Evolutionary conservation across 2,888 invertebrate genomes (phyloP), one percentile per base, ranked within the genome.

Genomic region (Pyrocoelia pectoralis): DNA sequence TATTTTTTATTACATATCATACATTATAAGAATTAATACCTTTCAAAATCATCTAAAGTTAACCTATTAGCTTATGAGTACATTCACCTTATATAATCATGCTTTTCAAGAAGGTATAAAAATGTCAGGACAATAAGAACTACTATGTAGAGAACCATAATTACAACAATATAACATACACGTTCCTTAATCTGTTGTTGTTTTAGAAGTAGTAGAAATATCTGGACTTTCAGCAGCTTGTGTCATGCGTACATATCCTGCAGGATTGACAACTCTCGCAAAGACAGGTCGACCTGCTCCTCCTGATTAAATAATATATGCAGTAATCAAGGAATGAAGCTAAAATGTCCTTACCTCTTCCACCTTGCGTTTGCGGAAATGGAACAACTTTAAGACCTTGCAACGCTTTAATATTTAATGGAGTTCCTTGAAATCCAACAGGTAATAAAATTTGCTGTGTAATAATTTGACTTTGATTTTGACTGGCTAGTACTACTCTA

Each of bases 341-440:
- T n/a, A n/a, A n/a, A n/a, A n/a, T n/a, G n/a, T n/a, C 63, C 70
- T 76, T 73, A 77, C 77, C 77, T 75, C 77, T 76, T 24, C 73
- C 74, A 68, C 81, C 80, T 58, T 82, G 81, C 57, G 81, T 78
- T 70, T 83, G 82, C 15, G 83, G 80, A 59, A 86, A 76, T 1
- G 86, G 86, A 65, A 88, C 87, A 57, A 88, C 87, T 77, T 88
- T 88, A 58, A 88, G 82, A 8, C 85, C 86, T 78, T 87, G 87
- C 64, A 88, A 75, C 8, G 86, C 84, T 75, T 88, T 88, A 13
- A 88, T 82, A 75, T 87, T 87, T 59, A 87, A 82, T 18, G 86
- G 82, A 1, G 84, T 84, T 15, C 86, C 85, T 77, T 86, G 86
- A 74, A 87, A 85, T 29, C 85, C 85, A 6, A 86, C 84, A n/a